Conservation (phyloP, 2,888 invertebrate genomes). For the Torymus aiolomorphi region DNA sequence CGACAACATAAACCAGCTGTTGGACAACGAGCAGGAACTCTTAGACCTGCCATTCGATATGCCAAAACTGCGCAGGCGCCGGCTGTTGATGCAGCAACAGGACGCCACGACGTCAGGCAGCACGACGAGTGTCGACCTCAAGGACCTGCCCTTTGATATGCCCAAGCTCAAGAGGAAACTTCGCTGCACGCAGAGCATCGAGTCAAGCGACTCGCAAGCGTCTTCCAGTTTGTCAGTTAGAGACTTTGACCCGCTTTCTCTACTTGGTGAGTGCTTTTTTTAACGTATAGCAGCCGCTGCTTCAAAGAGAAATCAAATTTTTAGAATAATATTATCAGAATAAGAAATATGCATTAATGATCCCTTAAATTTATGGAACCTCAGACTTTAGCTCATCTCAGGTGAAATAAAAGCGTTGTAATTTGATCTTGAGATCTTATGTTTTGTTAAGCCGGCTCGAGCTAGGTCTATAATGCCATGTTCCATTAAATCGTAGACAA, state of each 20-base stretch:
- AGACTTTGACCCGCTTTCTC: conserved; percentile 81
- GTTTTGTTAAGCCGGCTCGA: too few relatives aligned
- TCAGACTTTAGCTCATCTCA: too few relatives aligned
- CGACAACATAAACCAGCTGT: conserved; percentile 73
- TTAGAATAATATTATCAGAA: too few relatives aligned
- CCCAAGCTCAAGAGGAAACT: conserved; percentile 88
- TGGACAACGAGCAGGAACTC: conserved; percentile 79
- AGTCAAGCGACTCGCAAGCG: conserved; percentile 86
- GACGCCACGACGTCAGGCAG: conserved; percentile 84
- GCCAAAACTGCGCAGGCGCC: conserved; percentile 88
- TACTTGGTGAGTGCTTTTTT: conserved; percentile 78
- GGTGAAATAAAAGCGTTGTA: too few relatives aligned
- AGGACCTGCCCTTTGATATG: conserved; percentile 93
- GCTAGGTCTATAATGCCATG: too few relatives aligned
- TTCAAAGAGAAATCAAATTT: too few relatives aligned
- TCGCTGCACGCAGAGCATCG: conserved; percentile 81
- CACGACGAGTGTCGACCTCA: conserved; percentile 85
- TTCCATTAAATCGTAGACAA: too few relatives aligned
- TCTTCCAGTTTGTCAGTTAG: conserved; percentile 89
- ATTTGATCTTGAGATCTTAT: too few relatives aligned
- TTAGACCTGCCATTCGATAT: conserved; percentile 92
- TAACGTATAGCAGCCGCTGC: too few relatives aligned
- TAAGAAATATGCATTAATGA: too few relatives aligned
- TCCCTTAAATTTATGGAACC: too few relatives aligned
- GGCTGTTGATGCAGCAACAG: conserved; percentile 82